Evolutionary conservation across 2,113 vertebrate genomes (phyloP), one percentile per base, ranked within the genome.

Genomic region (Tragelaphus imberbis): DNA sequence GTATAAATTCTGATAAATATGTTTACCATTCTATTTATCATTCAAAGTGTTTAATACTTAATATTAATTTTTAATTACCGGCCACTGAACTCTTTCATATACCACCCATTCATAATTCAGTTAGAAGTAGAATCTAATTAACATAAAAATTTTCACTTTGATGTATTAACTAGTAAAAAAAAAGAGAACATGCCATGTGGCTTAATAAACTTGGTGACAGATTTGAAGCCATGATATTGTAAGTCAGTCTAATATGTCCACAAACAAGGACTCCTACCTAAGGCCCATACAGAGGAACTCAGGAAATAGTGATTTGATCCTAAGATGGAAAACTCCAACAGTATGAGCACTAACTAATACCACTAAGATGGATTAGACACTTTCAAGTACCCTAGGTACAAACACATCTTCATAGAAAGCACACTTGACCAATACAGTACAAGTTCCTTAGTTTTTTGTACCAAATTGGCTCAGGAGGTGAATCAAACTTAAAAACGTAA

Each of bases 101-200:
- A 84, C 30, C 17, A 89, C 9, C n/a, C 47, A 68, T 65, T 82
- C 40, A 68, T 82, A 84, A 81, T 58, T 92, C 33, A 93, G 44
- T 90, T 88, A 94, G 68, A 88, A 56, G 40, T 11, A 90, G 27
- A 96, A 90, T 88, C 77, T 93, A 88, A 93, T 49, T 68, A 80
- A 93, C 13, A 2, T 55, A 93, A 94, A 47, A 13, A 17, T 65
- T 86, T 88, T 89, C 6, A 85, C 27, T 44, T 28, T 88, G 27
- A 77, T 36, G 19, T 81, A 56, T 36, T n/a, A 93, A 25, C 21
- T 92, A 92, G 56, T 71, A 10, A 56, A 89, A 80, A 51, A 53
- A 90, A 77, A 30, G 36, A 95, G 30, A 92, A 88, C 9, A 84
- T 80, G 77, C 28, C 25, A 94, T 8, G 12, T 92, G 36, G 59